Base-by-base conservation (phyloP, 2,113 vertebrate genomes). In the Mesocricetus auratus region DNA sequence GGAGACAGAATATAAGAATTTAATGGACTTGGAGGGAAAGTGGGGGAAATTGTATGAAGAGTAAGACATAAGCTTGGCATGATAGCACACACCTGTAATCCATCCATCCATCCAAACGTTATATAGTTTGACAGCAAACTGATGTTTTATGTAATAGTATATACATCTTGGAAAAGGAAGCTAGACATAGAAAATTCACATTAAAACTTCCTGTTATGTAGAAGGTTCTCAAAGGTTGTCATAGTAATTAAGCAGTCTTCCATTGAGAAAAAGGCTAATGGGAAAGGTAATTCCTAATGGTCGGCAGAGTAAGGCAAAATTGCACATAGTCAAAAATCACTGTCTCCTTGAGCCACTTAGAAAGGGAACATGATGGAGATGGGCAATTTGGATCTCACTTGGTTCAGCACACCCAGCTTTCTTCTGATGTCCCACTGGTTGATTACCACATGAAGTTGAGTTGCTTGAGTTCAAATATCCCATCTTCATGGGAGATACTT, bases 11-110 rank as follows among this genome's bases (percentile, higher is more conserved):
- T 39, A 91, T 73, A 42, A 50, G 58, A 42, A 62, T 91, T 81
- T 92, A 92, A 92, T 73, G 73, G 62, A 86, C 58, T 90, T 71
- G 50, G n/a, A 94, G 60, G 93, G 47, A 96, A 73, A 94, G n/a
- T 26, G 45, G 62, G 39, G 21, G 10, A 56, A 47, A 78, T 71
- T 5, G 15, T 93, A 56, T 87, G 58, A 53, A 74, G 64, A 93
- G 68, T 53, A 85, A 94, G 90, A 81, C 71, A 64, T 9, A 60
- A 26, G 39, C 10, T 56, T 29, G 50, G 31, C 7, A 22, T 39
- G 36, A 31, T 47, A 42, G 26, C 26, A 33, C 26, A 78, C 11
- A 36, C 16, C 19, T 77, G 12, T 47, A 77, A 89, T 77, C 36
- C 10, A 82, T 11, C 17, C 21, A 86, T 36, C 33, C 21, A 69